Evolutionary conservation across 2,888 invertebrate species (phyloP).

Genomic region (Archaeoteleia sp.): DNA sequence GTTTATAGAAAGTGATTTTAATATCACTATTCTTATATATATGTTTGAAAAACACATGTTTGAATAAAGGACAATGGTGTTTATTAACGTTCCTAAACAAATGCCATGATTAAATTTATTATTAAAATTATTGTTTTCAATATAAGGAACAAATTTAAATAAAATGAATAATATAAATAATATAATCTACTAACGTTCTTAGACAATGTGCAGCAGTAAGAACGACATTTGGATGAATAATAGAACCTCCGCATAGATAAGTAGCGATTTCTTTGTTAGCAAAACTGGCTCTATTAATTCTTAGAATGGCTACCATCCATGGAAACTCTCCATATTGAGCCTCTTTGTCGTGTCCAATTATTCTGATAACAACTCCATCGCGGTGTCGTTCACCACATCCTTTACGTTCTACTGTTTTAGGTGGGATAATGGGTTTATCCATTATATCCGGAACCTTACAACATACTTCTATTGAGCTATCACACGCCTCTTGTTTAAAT

Average conservation of each 20-base stretch:
- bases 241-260: conserved; percentile 87
- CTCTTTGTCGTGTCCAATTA: conserved; percentile 81
- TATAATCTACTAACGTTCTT: conserved; percentile 58
- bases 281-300: conserved; percentile 76
- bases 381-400: conserved; percentile 86
- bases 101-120: too few relatives aligned
- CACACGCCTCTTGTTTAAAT: conserved; percentile 76
- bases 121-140: too few relatives aligned
- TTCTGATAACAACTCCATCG: conserved; percentile 83
- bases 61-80: too few relatives aligned
- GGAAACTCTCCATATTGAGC: conserved; percentile 87
- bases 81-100: too few relatives aligned
- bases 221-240: conserved; percentile 85
- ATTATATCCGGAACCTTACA: conserved; percentile 76
- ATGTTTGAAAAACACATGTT: too few relatives aligned
- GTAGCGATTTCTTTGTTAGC: conserved; percentile 77
- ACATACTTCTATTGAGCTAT: conserved; percentile 85
- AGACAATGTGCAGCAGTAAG: conserved; percentile 90
- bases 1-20: too few relatives aligned
- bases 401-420: conserved; percentile 58
- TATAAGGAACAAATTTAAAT: too few relatives aligned
- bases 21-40: too few relatives aligned
- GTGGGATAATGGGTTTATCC: conserved; percentile 62
- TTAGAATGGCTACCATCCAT: conserved; percentile 87
- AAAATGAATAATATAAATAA: too few relatives aligned